Evolutionary conservation across 2,797 vertebrate genomes (phyloP), one percentile per base, ranked within the genome.

Genomic region (Halcyon leucocephala): DNA sequence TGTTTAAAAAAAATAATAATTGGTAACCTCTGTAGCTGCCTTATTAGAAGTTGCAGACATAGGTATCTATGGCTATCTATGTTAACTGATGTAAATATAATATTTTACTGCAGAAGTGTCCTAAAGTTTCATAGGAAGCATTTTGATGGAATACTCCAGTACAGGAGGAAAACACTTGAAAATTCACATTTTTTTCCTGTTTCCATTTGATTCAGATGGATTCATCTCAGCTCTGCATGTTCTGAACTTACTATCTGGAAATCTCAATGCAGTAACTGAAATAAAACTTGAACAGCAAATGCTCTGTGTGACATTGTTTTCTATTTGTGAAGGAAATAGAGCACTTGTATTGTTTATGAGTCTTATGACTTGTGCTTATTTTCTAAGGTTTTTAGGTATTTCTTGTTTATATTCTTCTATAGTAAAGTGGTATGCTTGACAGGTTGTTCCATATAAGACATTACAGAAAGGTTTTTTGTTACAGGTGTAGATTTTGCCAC

Each of bases 161-260:
- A 62, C 29, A 46, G 2, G 3, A 85, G 22, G 20, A 90, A 70
- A 86, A 70, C 3, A 21, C 26, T 61, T 62, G 9, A n/a, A 28
- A 46, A 61, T 6, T 44, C 57, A 10, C 3, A 1, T 24, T 19
- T 46, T 33, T 60, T 5, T 2, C 6, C 5, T 3, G 17, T 41
- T 60, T 61, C 41, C 5, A 14, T 78, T 78, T 72, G 19, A 24
- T 57, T 86, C 29, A 48, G 26, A 8, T n/a, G 52, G 42, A 46
- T 58, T 74, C 8, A 15, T 51, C 49, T 51, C 4, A 67, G 24
- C 18, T 90, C 66, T 81, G 12, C 19, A 13, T 29, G 19, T 78
- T 86, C 28, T 52, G n/a, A 79, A 57, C 3, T 35, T 65, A 21
- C 7, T 76, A 10, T 54, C 29, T 61, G 46, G n/a, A 89, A 87